Evolutionary conservation across 2,888 invertebrate genomes (phyloP).

Genomic region (Drosophila histrio): DNA sequence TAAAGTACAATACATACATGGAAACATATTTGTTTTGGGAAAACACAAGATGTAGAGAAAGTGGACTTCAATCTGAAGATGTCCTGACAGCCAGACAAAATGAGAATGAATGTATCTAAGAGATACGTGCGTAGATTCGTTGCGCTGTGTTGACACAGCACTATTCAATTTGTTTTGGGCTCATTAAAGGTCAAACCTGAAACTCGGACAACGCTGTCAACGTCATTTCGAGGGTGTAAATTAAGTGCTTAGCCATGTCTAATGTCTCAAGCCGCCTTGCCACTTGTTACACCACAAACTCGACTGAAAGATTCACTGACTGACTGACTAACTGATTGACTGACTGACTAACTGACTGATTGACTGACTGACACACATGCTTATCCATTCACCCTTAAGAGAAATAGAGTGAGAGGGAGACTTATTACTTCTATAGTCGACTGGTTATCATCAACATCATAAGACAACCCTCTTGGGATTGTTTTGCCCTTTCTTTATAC

Average conservation of each 20-base stretch:
- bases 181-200: constrained; percentile 62
- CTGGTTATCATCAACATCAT: constrained; percentile 3
- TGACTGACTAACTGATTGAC: constrained; percentile 11
- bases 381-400: constrained; percentile 19
- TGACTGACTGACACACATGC: constrained; percentile 11
- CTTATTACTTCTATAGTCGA: constrained; percentile 7
- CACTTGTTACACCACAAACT: constrained; percentile 67
- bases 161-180: constrained; percentile 74
- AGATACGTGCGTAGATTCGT: constrained; percentile 47
- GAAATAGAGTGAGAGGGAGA: neutral
- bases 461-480: constrained; percentile 36
- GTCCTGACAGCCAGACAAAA: constrained; percentile 38
- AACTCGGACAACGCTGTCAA: constrained; percentile 24
- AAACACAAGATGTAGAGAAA: constrained; percentile 52
- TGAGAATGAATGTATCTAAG: constrained; percentile 42
- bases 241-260: constrained; percentile 82
- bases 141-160: constrained; percentile 65
- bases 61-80: constrained; percentile 20
- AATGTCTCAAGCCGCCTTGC: constrained; percentile 62
- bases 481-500: neutral
- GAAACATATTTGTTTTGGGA: constrained; percentile 61
- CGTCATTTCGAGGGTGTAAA: constrained; percentile 74
- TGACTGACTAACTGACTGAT: constrained; percentile 31
- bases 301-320: constrained; percentile 11
- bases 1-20: constrained; percentile 53